Evolutionary conservation across 2,797 vertebrate genomes (phyloP).

Genomic region (Lagorchestes hirsutus): DNA sequence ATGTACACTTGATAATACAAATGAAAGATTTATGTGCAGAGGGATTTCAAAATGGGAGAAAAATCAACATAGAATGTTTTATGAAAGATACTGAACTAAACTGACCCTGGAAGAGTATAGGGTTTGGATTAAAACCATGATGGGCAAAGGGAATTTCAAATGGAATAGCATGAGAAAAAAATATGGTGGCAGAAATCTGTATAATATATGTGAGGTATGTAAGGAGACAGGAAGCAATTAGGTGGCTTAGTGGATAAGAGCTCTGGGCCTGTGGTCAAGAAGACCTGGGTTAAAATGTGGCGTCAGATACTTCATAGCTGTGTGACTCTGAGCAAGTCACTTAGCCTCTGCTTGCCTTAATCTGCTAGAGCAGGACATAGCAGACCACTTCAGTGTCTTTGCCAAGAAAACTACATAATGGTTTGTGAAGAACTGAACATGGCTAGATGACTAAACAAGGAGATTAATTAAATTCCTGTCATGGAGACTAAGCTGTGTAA

Average conservation of each 20-base stretch:
- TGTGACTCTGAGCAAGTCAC: background rate
- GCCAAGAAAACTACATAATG: background rate
- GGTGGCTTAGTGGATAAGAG: background rate
- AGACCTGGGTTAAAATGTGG: background rate
- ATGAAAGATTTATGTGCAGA: background rate
- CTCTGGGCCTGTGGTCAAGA: background rate
- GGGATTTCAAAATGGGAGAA: background rate
- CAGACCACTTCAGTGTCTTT: background rate
- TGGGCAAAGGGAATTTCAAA: background rate
- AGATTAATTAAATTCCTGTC: background rate
- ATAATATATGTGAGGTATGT: background rate
- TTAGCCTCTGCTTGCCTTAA: background rate
- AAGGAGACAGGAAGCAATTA: background rate
- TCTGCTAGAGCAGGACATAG: background rate
- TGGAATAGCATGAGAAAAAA: conserved; percentile 40
- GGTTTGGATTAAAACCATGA: background rate
- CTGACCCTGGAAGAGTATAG: background rate
- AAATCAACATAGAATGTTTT: background rate
- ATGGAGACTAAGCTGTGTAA: background rate
- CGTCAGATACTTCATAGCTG: background rate
- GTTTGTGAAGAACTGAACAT: background rate
- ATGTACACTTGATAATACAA: background rate
- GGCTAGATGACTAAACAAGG: background rate
- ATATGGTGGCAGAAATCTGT: background rate
- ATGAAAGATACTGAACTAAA: background rate